Evolutionary conservation across 2,888 invertebrate genomes (phyloP).

Genomic region (Drosophila lacicola): DNA sequence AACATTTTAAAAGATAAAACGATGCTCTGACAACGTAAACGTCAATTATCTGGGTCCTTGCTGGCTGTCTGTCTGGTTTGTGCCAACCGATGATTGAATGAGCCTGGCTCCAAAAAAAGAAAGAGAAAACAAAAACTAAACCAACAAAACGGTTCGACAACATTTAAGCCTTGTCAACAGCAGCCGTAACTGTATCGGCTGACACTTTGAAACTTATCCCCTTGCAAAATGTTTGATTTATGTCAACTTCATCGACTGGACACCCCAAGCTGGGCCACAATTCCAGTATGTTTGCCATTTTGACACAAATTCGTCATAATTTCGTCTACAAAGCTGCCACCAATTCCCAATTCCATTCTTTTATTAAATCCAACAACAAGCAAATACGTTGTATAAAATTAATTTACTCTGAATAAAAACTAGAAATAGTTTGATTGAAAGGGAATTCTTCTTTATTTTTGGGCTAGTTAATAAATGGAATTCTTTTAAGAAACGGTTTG

Average conservation of each 20-base stretch:
- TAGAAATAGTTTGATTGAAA: too few species aligned
- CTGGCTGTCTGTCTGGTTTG: neutral
- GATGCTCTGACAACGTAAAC: conserved; percentile 44
- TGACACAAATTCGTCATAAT: too few species aligned
- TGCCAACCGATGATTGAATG: conserved; percentile 59
- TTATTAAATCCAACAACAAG: too few species aligned
- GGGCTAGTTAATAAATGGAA: too few species aligned
- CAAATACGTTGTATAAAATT: too few species aligned
- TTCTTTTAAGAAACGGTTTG: too few species aligned
- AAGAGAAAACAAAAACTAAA: conserved; percentile 38
- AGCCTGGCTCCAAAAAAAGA: conserved; percentile 28
- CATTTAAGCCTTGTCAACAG: conserved; percentile 56
- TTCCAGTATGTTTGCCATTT: neutral
- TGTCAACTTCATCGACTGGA: conserved; percentile 53
- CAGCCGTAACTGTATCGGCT: conserved; percentile 36
- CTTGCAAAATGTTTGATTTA: conserved; percentile 68
- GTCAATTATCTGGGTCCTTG: conserved; percentile 62
- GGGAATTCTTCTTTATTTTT: too few species aligned
- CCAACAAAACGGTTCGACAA: conserved; percentile 41
- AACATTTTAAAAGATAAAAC: conserved; percentile 58
- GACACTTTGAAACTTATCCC: conserved; percentile 68
- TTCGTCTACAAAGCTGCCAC: too few species aligned
- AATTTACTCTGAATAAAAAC: too few species aligned
- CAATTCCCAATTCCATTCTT: too few species aligned
- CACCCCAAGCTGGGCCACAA: conserved; percentile 2